phyloP scores from a whole-genome alignment of 2,113 vertebrate species.

The Calypte anna region DNA sequence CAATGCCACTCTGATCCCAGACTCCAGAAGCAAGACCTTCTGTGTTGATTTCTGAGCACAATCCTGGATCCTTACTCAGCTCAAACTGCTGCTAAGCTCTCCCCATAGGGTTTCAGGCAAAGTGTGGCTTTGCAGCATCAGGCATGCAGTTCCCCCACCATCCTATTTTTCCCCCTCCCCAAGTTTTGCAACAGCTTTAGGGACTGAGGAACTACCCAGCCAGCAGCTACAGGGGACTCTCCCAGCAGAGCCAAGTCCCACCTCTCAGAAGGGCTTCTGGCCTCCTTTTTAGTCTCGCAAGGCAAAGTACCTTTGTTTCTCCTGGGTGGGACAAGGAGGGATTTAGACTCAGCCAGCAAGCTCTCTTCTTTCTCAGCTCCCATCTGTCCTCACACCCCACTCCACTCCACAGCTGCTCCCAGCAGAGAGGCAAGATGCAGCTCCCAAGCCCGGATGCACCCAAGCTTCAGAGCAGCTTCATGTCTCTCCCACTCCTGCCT shows the following conservation, averaged over 20 bases:
- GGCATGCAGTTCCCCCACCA: neutral
- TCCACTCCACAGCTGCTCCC: constrained; percentile 66
- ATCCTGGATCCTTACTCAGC: neutral
- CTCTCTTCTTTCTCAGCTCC: constrained; percentile 64
- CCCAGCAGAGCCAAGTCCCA: neutral
- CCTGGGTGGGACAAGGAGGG: constrained; percentile 19
- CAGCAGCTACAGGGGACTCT: neutral
- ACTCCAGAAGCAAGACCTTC: neutral
- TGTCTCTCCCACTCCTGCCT: constrained; percentile 63
- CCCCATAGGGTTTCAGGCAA: neutral
- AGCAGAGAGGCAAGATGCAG: constrained; percentile 53
- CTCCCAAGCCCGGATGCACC: constrained; percentile 56
- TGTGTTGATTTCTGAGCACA: neutral
- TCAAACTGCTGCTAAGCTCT: neutral
- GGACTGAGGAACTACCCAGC: accelerated
- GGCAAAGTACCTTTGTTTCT: constrained; percentile 58
- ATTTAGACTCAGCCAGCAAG: constrained; percentile 61
- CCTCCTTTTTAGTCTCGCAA: neutral
- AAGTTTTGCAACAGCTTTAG: neutral
- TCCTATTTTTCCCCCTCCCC: neutral
- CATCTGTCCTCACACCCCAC: constrained; percentile 67
- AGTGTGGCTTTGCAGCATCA: neutral
- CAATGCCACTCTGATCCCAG: neutral
- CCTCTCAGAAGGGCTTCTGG: neutral
- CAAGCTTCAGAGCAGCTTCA: constrained; percentile 55